Evolutionary conservation across 2,113 vertebrate species (phyloP).

Genomic region (Paratilapia polleni): DNA sequence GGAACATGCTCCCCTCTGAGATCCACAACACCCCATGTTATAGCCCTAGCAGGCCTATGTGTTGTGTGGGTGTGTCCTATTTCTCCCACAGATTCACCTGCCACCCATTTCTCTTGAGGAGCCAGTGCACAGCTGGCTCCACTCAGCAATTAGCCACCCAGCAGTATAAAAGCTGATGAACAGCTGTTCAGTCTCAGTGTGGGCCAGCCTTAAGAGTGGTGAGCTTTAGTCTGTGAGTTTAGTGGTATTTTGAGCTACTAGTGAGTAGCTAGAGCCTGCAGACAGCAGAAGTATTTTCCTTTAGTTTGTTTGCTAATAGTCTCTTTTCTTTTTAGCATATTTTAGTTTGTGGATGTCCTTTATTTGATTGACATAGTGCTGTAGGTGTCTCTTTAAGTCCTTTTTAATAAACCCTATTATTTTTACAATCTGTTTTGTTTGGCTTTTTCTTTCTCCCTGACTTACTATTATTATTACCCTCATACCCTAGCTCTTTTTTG

Average conservation of each 20-base stretch:
- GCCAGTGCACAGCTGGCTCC: background rate
- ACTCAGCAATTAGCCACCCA: background rate
- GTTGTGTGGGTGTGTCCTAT: background rate
- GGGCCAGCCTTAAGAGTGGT: background rate
- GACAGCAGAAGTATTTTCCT: background rate
- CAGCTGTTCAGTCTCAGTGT: background rate
- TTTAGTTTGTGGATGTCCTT: background rate
- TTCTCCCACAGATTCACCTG: background rate
- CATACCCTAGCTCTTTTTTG: no score
- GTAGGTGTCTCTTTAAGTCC: background rate
- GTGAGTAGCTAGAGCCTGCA: background rate
- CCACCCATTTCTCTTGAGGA: background rate
- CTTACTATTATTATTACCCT: background rate
- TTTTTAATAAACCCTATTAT: background rate
- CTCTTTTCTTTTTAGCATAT: background rate
- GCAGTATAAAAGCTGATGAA: background rate
- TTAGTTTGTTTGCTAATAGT: background rate
- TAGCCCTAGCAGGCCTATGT: background rate
- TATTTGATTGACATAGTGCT: background rate
- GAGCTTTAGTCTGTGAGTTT: background rate
- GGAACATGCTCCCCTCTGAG: no score
- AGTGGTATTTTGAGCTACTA: background rate
- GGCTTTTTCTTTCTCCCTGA: background rate
- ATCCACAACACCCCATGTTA: no score
- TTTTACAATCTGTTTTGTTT: background rate